phyloP scores from a whole-genome alignment of 1,140 invertebrate genomes.

The Proales similis region DNA sequence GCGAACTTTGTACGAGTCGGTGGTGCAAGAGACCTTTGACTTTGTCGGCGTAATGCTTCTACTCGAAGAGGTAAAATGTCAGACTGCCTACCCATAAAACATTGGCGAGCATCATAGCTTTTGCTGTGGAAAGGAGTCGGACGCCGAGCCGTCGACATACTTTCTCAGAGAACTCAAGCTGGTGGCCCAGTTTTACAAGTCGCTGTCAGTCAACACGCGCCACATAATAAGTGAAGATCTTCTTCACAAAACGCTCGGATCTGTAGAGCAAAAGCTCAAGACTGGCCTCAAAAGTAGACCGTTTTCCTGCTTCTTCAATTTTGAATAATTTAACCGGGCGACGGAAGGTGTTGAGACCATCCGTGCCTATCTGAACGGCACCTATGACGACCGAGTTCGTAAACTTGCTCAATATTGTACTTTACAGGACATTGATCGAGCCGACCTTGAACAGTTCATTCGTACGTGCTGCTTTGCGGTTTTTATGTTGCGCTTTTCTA shows the following conservation, averaged over 20 bases:
- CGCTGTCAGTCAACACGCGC: neutral
- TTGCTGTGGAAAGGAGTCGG: neutral
- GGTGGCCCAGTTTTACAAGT: constrained; percentile 14
- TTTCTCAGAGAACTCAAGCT: constrained; percentile 33
- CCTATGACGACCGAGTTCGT: no score
- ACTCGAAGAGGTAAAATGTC: constrained; percentile 19
- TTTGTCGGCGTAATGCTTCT: constrained; percentile 31
- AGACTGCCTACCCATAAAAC: neutral
- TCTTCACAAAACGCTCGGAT: constrained; percentile 13
- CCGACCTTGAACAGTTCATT: no score
- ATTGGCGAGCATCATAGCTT: neutral
- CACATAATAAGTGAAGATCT: constrained; percentile 20
- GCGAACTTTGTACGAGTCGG: constrained; percentile 23
- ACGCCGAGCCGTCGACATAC: neutral
- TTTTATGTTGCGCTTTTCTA: no score
- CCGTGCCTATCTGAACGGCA: no score
- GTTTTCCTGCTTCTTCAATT: neutral
- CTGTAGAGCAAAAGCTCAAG: constrained; percentile 3
- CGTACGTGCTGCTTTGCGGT: no score
- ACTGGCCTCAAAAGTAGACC: constrained; percentile 32
- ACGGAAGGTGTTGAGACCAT: no score
- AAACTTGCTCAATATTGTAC: no score
- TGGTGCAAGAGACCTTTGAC: constrained; percentile 33
- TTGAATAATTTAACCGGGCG: no score
- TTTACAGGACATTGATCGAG: no score